Conservation (phyloP, 2,113 vertebrate species). For the Fukomys damarensis region DNA sequence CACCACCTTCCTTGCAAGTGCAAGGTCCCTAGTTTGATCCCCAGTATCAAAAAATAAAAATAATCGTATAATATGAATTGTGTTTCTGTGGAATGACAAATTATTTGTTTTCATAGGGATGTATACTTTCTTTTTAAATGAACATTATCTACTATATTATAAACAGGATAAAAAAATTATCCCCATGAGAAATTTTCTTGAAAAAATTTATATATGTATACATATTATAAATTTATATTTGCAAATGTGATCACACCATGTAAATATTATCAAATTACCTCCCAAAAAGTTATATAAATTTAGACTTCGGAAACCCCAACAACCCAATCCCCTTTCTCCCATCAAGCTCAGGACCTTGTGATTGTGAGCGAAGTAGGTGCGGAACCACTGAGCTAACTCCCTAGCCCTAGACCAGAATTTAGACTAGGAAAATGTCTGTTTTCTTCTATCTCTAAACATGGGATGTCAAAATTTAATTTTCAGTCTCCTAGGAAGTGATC, state of each 20-base stretch:
- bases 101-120: neutral
- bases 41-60: too few relatives aligned
- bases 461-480: conserved; percentile 7
- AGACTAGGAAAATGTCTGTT: neutral
- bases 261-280: neutral
- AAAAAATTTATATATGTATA: neutral
- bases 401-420: neutral
- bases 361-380: too few relatives aligned
- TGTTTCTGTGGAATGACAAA: neutral
- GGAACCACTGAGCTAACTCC: too few relatives aligned
- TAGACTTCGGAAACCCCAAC: neutral
- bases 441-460: neutral
- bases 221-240: neutral
- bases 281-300: neutral
- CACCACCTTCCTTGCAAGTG: too few relatives aligned
- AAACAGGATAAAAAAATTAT: neutral
- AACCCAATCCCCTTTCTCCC: too few relatives aligned
- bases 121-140: conserved; percentile 19
- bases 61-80: neutral
- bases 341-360: too few relatives aligned
- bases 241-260: neutral
- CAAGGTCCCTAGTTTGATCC: too few relatives aligned
- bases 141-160: neutral
- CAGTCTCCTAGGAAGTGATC: neutral
- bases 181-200: neutral